Conservation (phyloP, 1,140 invertebrate genomes). For the Trichomalopsis sarcophagae region DNA sequence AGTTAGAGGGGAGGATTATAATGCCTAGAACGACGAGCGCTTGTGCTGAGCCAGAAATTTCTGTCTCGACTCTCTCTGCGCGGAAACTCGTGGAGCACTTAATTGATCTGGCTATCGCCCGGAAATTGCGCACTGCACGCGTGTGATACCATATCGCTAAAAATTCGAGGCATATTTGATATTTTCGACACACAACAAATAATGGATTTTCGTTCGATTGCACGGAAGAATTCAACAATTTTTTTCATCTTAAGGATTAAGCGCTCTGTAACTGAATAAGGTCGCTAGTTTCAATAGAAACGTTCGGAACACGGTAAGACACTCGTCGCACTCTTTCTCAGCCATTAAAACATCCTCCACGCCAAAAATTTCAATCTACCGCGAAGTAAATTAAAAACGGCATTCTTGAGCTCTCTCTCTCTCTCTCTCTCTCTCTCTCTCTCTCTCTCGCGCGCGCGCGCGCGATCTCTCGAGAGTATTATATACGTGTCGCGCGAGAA, state of each 20-base stretch:
- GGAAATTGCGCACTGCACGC: background rate
- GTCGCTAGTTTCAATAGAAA: background rate
- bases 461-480: background rate
- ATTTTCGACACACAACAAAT: too few relatives aligned
- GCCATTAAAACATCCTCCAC: background rate
- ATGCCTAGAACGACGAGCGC: background rate
- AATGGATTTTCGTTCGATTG: too few relatives aligned
- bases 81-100: conserved; percentile 13
- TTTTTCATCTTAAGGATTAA: too few relatives aligned
- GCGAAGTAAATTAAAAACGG: conserved; percentile 42
- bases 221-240: too few relatives aligned
- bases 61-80: background rate
- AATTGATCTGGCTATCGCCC: background rate
- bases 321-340: too few relatives aligned
- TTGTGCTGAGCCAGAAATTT: conserved; percentile 26
- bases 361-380: conserved; percentile 34
- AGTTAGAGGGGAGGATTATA: background rate
- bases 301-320: background rate
- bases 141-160: background rate
- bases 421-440: too few relatives aligned
- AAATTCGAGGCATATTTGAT: background rate
- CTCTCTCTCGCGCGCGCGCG: too few relatives aligned
- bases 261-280: too few relatives aligned
- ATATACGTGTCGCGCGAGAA: background rate
- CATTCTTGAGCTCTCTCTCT: background rate